These are phyloP conservation scores for Lathronympha strigana DNA, from an alignment of 2,888 invertebrate genomes.

Conservation along the genomic window DNA sequence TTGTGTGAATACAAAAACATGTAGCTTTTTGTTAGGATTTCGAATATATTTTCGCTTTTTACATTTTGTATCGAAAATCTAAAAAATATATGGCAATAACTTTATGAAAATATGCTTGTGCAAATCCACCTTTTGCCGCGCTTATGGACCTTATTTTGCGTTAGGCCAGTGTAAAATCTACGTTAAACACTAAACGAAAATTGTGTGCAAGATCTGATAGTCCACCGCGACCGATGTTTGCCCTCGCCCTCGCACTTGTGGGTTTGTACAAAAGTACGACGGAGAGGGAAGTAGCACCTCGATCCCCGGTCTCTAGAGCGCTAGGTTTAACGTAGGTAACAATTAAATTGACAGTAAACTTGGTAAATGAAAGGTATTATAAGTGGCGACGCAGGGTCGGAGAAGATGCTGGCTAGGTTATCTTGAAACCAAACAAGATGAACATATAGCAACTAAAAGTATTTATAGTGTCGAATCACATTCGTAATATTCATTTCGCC, in stretches of 20 bases:
- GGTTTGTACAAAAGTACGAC: too few species aligned
- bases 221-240: too few species aligned
- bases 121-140: too few species aligned
- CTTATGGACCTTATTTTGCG: neutral
- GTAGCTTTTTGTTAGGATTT: too few species aligned
- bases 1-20: too few species aligned
- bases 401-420: conserved; percentile 64
- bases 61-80: too few species aligned
- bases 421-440: conserved; percentile 74
- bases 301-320: neutral
- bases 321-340: neutral
- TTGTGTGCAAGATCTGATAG: too few species aligned
- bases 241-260: too few species aligned
- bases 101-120: too few species aligned
- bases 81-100: too few species aligned
- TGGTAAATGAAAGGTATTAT: conserved; percentile 26
- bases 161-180: conserved; percentile 15
- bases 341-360: conserved; percentile 31
- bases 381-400: conserved; percentile 37
- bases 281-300: neutral
- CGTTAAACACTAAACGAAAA: too few species aligned
- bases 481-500: neutral
- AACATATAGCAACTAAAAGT: conserved; percentile 60
- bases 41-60: too few species aligned
- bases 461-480: conserved; percentile 6